phyloP scores from a whole-genome alignment of 2,888 invertebrate species.

The Malachius bipustulatus region DNA sequence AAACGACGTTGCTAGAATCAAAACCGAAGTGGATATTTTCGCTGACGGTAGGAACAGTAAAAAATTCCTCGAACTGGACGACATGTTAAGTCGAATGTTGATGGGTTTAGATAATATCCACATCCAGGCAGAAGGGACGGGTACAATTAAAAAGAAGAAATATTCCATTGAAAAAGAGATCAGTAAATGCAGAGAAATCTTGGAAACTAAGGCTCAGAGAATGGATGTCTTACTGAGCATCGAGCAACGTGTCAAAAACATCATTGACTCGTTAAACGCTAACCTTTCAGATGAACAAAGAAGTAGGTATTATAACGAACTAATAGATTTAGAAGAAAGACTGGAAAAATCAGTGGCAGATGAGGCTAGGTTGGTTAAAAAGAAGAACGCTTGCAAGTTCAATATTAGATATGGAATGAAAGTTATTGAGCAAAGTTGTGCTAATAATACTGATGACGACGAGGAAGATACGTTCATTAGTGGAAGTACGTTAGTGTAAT shows the following conservation, averaged over 20 bases:
- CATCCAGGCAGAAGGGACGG: background rate
- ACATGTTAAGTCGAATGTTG: background rate
- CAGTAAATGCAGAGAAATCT: background rate
- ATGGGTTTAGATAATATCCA: background rate
- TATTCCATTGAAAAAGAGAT: background rate
- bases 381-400: background rate
- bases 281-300: no score
- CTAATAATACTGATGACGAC: no score
- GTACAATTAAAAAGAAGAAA: background rate
- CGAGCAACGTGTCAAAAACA: background rate
- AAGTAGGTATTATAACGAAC: no score
- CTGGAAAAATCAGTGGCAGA: background rate
- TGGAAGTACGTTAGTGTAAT: no score
- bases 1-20: background rate
- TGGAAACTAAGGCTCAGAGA: background rate
- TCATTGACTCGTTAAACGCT: background rate
- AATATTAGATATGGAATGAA: background rate
- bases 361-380: background rate
- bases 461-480: no score
- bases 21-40: background rate
- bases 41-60: background rate
- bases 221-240: background rate
- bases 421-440: background rate
- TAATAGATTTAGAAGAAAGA: background rate
- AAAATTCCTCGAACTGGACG: slow-evolving; percentile 1